Evolutionary conservation across 2,797 vertebrate genomes (phyloP), one percentile per base, ranked within the genome.

Genomic region (Sebastes paucispinis): DNA sequence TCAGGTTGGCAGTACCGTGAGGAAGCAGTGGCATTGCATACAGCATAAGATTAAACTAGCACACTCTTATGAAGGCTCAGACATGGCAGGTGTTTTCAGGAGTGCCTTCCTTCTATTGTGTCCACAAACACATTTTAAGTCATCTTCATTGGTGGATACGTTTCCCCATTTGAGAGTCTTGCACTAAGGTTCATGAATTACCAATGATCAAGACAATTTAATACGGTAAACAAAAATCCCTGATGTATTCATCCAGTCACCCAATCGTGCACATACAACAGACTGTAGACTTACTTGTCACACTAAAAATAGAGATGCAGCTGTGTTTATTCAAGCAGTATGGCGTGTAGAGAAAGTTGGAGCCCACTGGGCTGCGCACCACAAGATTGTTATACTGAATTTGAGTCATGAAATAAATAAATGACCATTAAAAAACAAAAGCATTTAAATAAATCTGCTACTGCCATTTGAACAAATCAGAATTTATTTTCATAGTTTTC

Each of bases 321-420:
- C 47, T 32, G 55, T 79, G 60, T 69, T 2, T 34, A 62, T 66
- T 14, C 59, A 69, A 73, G 75, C 78, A 65, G 64, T 24, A 27
- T 6, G 58, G 14, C 18, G 5, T 82, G 31, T 29, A 29, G 60
- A 75, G 32, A 68, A 55, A 57, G 8, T 1, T 43, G 16, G 34
- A 79, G n/a, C 5, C 32, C 32, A 16, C 39, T 29, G 9, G 8
- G 18, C 59, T 59, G 50, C 43, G 32, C 20, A 52, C 34, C 57
- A 52, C 50, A 63, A 43, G 14, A 50, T 43, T 80, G 7, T 52
- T 78, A 8, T 29, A n/a, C 25, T 58, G 25, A 78, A 34, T 81
- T 72, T 13, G 3, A 69, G 54, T 65, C 7, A 58, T 58, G 29
- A 68, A 55, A 55, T 60, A 39, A 29, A 52, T 67, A 1, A 60